Evolutionary conservation across 2,113 vertebrate species (phyloP), one percentile per base, ranked within the genome.

Genomic region (Brachirus orientalis): DNA sequence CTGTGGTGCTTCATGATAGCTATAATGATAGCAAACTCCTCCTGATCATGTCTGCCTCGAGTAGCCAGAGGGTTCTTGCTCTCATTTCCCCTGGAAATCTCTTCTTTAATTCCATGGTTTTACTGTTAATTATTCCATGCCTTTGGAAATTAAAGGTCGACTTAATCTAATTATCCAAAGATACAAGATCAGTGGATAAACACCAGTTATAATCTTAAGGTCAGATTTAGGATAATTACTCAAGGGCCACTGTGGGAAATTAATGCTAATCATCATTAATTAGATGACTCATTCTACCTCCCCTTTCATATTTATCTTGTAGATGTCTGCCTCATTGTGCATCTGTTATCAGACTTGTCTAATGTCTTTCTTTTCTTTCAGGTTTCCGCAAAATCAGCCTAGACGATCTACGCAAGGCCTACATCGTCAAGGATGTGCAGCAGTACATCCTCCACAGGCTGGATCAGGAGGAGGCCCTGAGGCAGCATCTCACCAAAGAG

Each of bases 351-450:
- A 16, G 2, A 64, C 44, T 67, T 16, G 19, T 20, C 51, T 72
- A 6, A 81, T 58, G 11, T 62, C 1, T 67, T 56, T 63, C 10
- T 70, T 73, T 18, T 43, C 4, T 86, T 73, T 14, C 67, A 99
- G 98, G 97, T 77, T 99, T 99, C 85, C 93, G 96, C 56, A 99
- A 99, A 88, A 98, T 99, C 88, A 99, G 97, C 81, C 92, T 99
- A 11, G 98, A 99, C 28, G 98, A 99, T 85, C 95, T 99, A 1
- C 95, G 97, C 3, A 99, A 98, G 77, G 97, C 98, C 1, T 97
- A 98, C 53, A 97, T 99, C 1, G 98, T 99, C 47, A 99, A 99
- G 86, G 98, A 99, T 40, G 97, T 99, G 8, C 98, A 99, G 7
- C 98, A 98, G 66, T 99, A 99, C 77, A 99, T 99, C 80, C 95